phyloP scores from a whole-genome alignment of 2,797 vertebrate species.

The Acrossocheilus wenchowensis region DNA sequence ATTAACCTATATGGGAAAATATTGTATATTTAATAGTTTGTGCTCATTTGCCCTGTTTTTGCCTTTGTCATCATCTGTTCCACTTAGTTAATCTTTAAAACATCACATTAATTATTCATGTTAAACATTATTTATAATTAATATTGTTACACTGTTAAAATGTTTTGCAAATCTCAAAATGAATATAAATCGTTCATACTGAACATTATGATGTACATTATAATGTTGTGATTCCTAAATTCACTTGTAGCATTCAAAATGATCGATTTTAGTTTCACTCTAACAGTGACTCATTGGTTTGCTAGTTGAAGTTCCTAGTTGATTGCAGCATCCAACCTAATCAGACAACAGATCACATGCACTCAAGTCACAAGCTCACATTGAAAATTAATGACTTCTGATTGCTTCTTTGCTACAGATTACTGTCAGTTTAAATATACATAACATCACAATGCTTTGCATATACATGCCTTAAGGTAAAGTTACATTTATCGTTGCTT shows the following conservation, averaged over 20 bases:
- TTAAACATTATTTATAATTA: not conserved
- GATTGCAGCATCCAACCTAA: not conserved
- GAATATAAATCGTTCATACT: not conserved
- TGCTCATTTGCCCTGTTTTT: not conserved
- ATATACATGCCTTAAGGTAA: not conserved
- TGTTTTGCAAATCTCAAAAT: not conserved
- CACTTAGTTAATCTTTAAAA: not conserved
- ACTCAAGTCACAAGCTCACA: not conserved
- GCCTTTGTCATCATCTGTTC: not conserved
- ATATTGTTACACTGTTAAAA: not conserved
- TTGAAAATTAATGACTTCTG: not conserved
- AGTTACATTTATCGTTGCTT: not conserved
- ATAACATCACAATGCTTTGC: not conserved
- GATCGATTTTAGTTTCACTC: not conserved
- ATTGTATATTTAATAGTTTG: no score
- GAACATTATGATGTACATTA: not conserved
- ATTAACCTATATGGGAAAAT: no score
- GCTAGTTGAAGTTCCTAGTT: not conserved
- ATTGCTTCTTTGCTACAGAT: not conserved
- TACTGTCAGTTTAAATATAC: not conserved
- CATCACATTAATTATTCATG: not conserved
- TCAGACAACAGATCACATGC: conserved; percentile 2
- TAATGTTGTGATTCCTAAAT: not conserved
- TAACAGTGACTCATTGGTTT: not conserved
- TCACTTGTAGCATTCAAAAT: not conserved